Evolutionary conservation across 2,888 invertebrate species (phyloP), one percentile per base, ranked within the genome.

Genomic region (Patella ulyssiponensis): DNA sequence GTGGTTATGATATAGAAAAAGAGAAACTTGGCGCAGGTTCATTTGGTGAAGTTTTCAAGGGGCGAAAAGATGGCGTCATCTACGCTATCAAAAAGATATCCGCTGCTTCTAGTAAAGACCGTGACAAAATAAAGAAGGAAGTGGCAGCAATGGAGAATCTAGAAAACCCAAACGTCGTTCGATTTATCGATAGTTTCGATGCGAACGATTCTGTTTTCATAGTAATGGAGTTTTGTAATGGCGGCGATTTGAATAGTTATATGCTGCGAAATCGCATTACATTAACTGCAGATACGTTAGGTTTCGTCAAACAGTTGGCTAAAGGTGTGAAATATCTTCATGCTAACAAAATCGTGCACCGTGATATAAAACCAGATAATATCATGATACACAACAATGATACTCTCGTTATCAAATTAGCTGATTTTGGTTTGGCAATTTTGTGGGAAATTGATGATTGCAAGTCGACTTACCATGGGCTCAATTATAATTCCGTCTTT

Each of bases 11-110:
- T 12, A n/a, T 64, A 11, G 4, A 33, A 33, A 5, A 64, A 20
- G 64, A 64, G 3, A 20, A 20, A 23, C 64, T 64, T 64, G 64
- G 64, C 7, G 23, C 11, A 20, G 64, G 64, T 20, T 9, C 11
- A 12, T 64, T 64, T 64, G 64, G 64, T 64, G 64, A 64, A 64
- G 64, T 64, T 12, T 64, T 64, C 12, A 64, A 64, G 15, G n/a
- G 64, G 9, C n/a, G 15, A 7, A 64, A 64, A 20, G 3, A 64
- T 64, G 64, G 64, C 9, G 11, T 5, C n/a, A 64, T 23, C 20
- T 64, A 20, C 12, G 64, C 64, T 23, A 64, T 64, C 12, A 64
- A 64, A 23, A 64, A 64, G 23, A n/a, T 64, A 23, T 5, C 64
- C 3, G 64, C 20, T 20, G 23, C 20, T n/a, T 12, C 12, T 4